Percentiles rank a stretch among this genome's conserved stretches.
These are phyloP conservation scores for Nephrotoma flavescens DNA, from an alignment of 2,888 invertebrate species.

Conservation along the genomic window DNA sequence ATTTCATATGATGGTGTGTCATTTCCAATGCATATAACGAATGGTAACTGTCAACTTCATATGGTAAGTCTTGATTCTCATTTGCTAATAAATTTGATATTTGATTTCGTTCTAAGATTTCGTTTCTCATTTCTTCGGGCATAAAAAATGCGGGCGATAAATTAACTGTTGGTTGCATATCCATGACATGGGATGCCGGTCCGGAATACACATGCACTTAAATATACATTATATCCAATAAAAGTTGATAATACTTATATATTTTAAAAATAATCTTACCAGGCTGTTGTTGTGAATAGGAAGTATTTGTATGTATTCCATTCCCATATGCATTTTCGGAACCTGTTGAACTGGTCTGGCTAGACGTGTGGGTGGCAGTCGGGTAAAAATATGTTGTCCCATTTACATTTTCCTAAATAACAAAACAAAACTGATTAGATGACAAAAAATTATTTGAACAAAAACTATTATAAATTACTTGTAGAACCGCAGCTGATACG, in stretches of 20 bases:
- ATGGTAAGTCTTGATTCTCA: conserved; percentile 55
- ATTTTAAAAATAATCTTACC: conserved; percentile 12
- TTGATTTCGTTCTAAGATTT: conserved; percentile 30
- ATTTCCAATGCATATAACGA: conserved; percentile 76
- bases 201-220: conserved; percentile 28
- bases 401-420: conserved; percentile 69
- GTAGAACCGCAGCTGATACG: conserved; percentile 29
- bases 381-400: conserved; percentile 92
- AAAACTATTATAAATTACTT: conserved; percentile 18
- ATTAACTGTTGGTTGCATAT: conserved; percentile 31
- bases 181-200: conserved; percentile 30
- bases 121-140: conserved; percentile 61
- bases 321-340: conserved; percentile 22
- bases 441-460: not conserved
- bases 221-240: not conserved
- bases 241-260: not conserved
- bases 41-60: conserved; percentile 80
- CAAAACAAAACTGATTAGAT: not conserved
- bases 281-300: conserved; percentile 18
- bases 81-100: conserved; percentile 53
- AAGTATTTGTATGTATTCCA: conserved; percentile 2
- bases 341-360: conserved; percentile 26
- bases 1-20: conserved; percentile 42
- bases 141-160: conserved; percentile 58
- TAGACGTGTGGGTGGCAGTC: conserved; percentile 38